Conservation (phyloP, 2,113 vertebrate genomes). For the Nesogale talazaci region DNA sequence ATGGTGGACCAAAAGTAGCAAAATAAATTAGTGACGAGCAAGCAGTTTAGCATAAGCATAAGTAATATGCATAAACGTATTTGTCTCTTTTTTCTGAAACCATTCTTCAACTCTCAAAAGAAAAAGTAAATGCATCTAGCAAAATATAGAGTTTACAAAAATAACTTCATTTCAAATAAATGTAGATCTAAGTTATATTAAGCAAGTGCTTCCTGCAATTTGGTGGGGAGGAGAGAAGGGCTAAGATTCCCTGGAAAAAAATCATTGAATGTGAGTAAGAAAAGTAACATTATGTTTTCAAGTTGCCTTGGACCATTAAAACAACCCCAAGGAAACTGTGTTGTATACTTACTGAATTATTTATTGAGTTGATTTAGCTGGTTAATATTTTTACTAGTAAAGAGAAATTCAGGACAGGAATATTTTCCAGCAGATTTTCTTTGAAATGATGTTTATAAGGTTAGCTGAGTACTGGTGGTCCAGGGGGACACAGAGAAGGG, state of each 20-base stretch:
- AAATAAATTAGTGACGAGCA: background rate
- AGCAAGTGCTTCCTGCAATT: slow-evolving; percentile 15
- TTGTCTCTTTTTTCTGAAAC: background rate
- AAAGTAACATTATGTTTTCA: slow-evolving; percentile 37
- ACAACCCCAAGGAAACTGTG: slow-evolving; percentile 28
- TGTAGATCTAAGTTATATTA: slow-evolving; percentile 4
- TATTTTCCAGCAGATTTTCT: slow-evolving; percentile 11
- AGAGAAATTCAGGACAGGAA: slow-evolving; percentile 52
- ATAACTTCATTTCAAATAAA: slow-evolving; percentile 39
- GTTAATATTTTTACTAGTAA: slow-evolving; percentile 60
- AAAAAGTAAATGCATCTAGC: background rate
- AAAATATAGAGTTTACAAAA: slow-evolving; percentile 17
- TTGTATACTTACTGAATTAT: slow-evolving; percentile 9
- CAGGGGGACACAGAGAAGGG: background rate
- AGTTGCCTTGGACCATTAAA: slow-evolving; percentile 50
- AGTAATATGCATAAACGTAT: background rate
- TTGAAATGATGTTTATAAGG: background rate
- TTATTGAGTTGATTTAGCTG: slow-evolving; percentile 44
- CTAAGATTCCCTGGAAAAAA: background rate
- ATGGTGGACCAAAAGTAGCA: background rate
- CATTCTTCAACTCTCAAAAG: background rate
- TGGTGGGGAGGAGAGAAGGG: background rate
- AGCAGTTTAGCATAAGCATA: background rate
- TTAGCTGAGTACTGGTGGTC: background rate
- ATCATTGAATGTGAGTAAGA: background rate